Evolutionary conservation across 2,888 invertebrate genomes (phyloP).

Genomic region (Platycheirus rosarum): DNA sequence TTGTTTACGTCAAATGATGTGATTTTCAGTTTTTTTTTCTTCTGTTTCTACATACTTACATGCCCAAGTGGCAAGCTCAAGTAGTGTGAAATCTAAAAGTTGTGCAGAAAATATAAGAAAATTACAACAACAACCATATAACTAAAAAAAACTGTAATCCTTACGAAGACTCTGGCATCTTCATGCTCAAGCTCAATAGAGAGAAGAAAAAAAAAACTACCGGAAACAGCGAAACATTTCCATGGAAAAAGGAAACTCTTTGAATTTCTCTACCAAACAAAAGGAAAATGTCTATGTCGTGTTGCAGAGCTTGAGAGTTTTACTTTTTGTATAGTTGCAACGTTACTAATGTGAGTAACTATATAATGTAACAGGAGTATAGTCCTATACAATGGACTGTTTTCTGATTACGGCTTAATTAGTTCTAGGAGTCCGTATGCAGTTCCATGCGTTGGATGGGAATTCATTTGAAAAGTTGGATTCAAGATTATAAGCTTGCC

Average conservation of each 20-base stretch:
- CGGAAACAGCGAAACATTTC: constrained; percentile 13
- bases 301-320: not conserved
- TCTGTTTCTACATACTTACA: too few species aligned
- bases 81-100: constrained; percentile 5
- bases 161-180: constrained; percentile 29
- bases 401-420: constrained; percentile 1
- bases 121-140: too few species aligned
- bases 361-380: constrained; percentile 4
- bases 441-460: not conserved
- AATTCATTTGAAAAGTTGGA: not conserved
- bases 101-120: constrained; percentile 2
- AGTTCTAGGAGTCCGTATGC: not conserved
- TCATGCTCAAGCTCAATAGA: not conserved
- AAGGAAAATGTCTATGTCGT: constrained; percentile 16
- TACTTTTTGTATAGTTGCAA: not conserved
- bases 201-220: not conserved
- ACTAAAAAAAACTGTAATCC: too few species aligned
- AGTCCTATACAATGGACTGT: not conserved
- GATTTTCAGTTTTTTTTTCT: not conserved
- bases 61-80: not conserved
- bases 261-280: constrained; percentile 7
- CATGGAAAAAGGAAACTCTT: constrained; percentile 7
- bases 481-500: not conserved
- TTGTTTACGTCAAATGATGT: constrained; percentile 51
- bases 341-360: constrained; percentile 11